These are phyloP conservation scores for Neoseiulus cucumeris DNA, from an alignment of 1,140 invertebrate species.

Conservation along the genomic window DNA sequence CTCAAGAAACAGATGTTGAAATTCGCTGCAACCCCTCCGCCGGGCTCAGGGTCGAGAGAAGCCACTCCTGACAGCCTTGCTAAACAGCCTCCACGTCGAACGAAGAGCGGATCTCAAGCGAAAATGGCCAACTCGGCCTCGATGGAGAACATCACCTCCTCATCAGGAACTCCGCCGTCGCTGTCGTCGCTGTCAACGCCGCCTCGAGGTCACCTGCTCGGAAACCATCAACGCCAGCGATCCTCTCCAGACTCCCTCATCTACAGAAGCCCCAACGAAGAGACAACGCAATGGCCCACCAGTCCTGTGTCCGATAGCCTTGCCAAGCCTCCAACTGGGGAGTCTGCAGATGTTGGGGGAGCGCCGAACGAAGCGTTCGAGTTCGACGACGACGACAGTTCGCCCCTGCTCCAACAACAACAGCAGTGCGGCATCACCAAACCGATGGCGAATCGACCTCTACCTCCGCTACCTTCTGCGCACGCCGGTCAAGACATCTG, in stretches of 20 bases:
- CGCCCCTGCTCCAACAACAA: background rate
- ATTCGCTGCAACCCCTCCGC: background rate
- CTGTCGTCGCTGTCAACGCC: background rate
- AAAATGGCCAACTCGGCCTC: conserved; percentile 1
- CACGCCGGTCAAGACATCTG: background rate
- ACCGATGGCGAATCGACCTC: conserved; percentile 1
- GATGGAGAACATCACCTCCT: background rate
- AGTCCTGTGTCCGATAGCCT: background rate
- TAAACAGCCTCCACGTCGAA: background rate
- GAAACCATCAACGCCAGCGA: background rate
- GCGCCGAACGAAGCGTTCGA: conserved; percentile 4
- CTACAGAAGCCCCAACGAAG: conserved; percentile 8
- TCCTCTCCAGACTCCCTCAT: conserved; percentile 2
- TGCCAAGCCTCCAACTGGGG: background rate
- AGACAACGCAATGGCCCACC: background rate
- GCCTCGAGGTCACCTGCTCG: background rate
- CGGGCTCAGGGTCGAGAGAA: background rate
- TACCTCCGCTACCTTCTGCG: background rate
- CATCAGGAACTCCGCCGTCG: background rate
- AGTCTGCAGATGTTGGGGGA: conserved; percentile 6
- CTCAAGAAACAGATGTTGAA: conserved; percentile 3
- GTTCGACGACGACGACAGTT: background rate
- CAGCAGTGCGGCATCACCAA: background rate
- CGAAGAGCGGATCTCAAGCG: background rate
- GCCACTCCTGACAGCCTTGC: background rate